Evolutionary conservation across 2,113 vertebrate species (phyloP), one percentile per base, ranked within the genome.

Genomic region (Neogale vison): DNA sequence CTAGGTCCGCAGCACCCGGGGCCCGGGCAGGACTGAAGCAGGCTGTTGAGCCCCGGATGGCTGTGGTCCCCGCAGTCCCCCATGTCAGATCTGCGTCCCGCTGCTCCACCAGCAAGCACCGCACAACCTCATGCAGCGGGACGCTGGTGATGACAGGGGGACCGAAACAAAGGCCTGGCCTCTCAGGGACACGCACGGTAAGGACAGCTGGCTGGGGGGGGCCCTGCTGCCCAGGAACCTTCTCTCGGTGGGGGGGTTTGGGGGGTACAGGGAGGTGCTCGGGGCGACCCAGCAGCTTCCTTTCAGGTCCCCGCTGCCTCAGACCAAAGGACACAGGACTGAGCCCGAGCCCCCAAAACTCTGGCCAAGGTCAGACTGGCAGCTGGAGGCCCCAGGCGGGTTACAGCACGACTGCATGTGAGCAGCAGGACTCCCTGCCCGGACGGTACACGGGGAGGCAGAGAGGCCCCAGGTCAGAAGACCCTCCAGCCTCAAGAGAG

Each of bases 401-500:
- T 1, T 1, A 14, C 34, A 23, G 50, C 15, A 31, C 2, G 1
- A 4, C 50, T 0, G 1, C 5, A 6, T 0, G 12, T 7, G 10
- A 24, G 24, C 1, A 0, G 14, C n/a, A 42, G 67, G 61, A 34
- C 45, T 1, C 36, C 5, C 5, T 1, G 2, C 69, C 80, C 21
- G 31, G 26, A 36, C 1, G 8, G 31, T 31, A 13, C 26, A 0
- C 0, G 0, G 59, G 42, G 1, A 17, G 76, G 2, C n/a, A 20
- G n/a, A 29, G 45, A 47, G 45, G 45, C 45, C 45, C 45, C 10
- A 47, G 45, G 45, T 47, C 45, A 47, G 45, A 47, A 47, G 36
- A n/a, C 21, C 23, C 31, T 72, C 47, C 34, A 10, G 59, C 31
- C 31, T 3, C 29, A 18, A 3, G 4, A 36, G 59, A 55, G 4